A percentile compares a stretch with the other conserved stretches of the same genome.
These are phyloP conservation scores for Oegoconia quadripuncta DNA, from an alignment of 2,888 invertebrate genomes.

Conservation along the genomic window DNA sequence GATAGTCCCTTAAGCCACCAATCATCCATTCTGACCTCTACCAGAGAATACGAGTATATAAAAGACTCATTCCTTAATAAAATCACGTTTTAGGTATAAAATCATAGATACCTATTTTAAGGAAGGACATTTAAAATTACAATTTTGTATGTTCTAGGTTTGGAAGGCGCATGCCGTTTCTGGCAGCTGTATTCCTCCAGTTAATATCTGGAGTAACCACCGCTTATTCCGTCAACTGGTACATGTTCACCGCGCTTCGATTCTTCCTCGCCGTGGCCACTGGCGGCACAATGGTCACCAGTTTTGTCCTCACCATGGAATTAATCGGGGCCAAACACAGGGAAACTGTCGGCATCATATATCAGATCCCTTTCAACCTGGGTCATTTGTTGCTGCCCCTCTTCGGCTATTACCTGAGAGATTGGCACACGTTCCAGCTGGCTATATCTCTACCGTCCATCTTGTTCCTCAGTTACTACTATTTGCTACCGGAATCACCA, in stretches of 20 bases:
- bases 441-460: slow-evolving; percentile 82
- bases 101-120: too few species aligned
- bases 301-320: slow-evolving; percentile 85
- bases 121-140: not conserved
- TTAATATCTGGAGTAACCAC: slow-evolving; percentile 84
- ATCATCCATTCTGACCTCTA: too few species aligned
- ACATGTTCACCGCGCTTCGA: slow-evolving; percentile 83
- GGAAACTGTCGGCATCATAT: slow-evolving; percentile 85
- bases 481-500: slow-evolving; percentile 89
- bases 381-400: slow-evolving; percentile 82
- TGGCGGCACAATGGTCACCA: slow-evolving; percentile 91
- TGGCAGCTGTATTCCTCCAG: slow-evolving; percentile 86
- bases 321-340: slow-evolving; percentile 79
- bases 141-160: slow-evolving; percentile 70
- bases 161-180: slow-evolving; percentile 86
- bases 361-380: slow-evolving; percentile 83
- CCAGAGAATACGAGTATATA: too few species aligned
- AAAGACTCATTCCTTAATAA: too few species aligned
- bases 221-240: slow-evolving; percentile 83
- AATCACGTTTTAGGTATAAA: too few species aligned
- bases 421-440: slow-evolving; percentile 84
- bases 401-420: slow-evolving; percentile 82
- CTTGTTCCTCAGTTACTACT: slow-evolving; percentile 83
- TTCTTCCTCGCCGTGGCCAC: slow-evolving; percentile 87
- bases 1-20: too few species aligned